phyloP scores from a whole-genome alignment of 2,113 vertebrate genomes.

The Podarcis cretensis region DNA sequence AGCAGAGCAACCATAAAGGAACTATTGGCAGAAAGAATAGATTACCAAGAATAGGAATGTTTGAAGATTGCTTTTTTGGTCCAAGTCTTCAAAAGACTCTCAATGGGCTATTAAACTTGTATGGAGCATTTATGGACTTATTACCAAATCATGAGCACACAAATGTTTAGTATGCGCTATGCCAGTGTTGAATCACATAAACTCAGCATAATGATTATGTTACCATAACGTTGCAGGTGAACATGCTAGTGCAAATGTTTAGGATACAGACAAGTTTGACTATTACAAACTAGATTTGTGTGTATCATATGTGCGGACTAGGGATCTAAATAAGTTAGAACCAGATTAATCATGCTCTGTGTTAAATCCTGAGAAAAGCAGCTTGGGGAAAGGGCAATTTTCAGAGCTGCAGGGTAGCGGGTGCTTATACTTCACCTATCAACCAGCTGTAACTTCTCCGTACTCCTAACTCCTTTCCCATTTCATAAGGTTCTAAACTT shows the following conservation, averaged over 20 bases:
- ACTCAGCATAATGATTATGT: background rate
- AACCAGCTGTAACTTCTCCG: background rate
- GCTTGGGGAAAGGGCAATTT: background rate
- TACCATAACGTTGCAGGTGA: background rate
- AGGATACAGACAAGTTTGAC: background rate
- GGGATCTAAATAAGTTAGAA: background rate
- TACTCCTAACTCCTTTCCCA: too few relatives aligned
- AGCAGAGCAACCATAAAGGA: background rate
- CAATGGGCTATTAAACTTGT: background rate
- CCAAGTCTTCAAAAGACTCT: background rate
- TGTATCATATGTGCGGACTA: background rate
- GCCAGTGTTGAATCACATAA: background rate
- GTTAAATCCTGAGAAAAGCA: background rate
- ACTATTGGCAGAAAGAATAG: background rate
- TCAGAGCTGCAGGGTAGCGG: too few relatives aligned
- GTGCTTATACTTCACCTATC: background rate
- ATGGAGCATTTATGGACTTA: background rate
- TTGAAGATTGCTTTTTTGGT: constrained; percentile 11
- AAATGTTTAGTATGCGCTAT: background rate
- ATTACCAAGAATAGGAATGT: background rate
- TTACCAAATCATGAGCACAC: background rate
- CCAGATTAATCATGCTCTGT: background rate
- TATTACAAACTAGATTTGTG: background rate
- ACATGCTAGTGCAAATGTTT: background rate
- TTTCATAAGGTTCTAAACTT: too few relatives aligned